Conservation (phyloP, 2,888 invertebrate genomes). For the Drosophila mayaguana region DNA sequence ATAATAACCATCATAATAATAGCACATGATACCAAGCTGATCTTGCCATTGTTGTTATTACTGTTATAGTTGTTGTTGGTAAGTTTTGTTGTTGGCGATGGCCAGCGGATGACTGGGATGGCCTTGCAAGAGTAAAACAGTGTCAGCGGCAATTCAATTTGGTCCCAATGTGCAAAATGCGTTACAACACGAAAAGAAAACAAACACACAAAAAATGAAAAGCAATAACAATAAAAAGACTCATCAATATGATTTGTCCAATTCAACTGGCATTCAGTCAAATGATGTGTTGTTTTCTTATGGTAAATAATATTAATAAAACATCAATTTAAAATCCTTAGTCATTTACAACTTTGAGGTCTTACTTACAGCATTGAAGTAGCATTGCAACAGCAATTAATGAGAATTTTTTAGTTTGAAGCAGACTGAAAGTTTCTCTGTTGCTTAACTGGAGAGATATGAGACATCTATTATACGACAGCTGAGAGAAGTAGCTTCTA, state of each 20-base stretch:
- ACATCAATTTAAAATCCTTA: neutral
- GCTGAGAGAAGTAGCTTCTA: too few species aligned
- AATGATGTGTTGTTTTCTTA: slow-evolving; percentile 37
- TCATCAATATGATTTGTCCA: slow-evolving; percentile 33
- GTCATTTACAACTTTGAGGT: neutral
- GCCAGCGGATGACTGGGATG: slow-evolving; percentile 26
- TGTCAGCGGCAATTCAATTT: slow-evolving; percentile 32
- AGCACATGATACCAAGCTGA: slow-evolving; percentile 41
- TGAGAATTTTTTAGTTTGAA: neutral
- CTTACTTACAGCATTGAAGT: neutral
- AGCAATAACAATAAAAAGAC: slow-evolving; percentile 21
- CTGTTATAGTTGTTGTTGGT: slow-evolving; percentile 22
- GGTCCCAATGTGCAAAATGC: slow-evolving; percentile 36
- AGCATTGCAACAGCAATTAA: neutral
- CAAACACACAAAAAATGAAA: neutral
- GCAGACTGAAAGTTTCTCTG: neutral
- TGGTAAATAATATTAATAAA: neutral
- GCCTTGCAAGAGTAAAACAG: slow-evolving; percentile 45
- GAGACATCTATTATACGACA: neutral
- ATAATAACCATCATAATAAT: slow-evolving; percentile 62
- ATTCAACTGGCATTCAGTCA: slow-evolving; percentile 34
- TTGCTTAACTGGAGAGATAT: neutral
- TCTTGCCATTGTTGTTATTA: slow-evolving; percentile 45
- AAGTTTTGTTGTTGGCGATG: slow-evolving; percentile 18
- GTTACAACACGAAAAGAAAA: slow-evolving; percentile 29